Evolutionary conservation across 2,888 invertebrate genomes (phyloP).

Genomic region (Allygus modestus): DNA sequence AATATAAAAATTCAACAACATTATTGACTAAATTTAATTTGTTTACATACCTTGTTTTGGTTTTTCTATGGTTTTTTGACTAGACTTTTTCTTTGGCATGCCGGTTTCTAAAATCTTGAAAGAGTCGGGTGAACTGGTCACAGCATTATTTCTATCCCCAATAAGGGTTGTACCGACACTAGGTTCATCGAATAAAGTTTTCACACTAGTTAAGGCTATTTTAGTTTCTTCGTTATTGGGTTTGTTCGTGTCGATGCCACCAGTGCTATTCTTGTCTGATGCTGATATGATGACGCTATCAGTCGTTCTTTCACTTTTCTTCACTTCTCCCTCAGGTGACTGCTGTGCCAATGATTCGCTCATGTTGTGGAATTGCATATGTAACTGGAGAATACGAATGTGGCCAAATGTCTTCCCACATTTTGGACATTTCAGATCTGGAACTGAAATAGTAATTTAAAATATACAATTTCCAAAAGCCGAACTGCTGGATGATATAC

Average conservation of each 20-base stretch:
- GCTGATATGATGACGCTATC: too few species aligned
- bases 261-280: neutral
- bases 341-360: slow-evolving; percentile 1
- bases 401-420: slow-evolving; percentile 69
- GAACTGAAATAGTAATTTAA: slow-evolving; percentile 57
- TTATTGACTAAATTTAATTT: neutral
- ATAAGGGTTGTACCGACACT: neutral
- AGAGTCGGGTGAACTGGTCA: neutral
- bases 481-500: neutral
- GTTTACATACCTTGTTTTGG: slow-evolving; percentile 13
- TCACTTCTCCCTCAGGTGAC: neutral
- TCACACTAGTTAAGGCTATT: neutral
- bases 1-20: neutral
- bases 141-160: neutral
- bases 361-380: slow-evolving; percentile 66
- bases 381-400: slow-evolving; percentile 67
- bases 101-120: neutral
- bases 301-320: neutral
- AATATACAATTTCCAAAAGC: neutral
- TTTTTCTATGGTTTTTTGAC: slow-evolving; percentile 20
- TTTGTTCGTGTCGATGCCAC: neutral
- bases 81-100: slow-evolving; percentile 28
- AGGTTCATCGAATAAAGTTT: neutral
- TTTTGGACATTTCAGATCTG: slow-evolving; percentile 66
- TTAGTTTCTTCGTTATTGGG: neutral